Conservation (phyloP, 2,797 vertebrate species). For the Telmatherina bonti region DNA sequence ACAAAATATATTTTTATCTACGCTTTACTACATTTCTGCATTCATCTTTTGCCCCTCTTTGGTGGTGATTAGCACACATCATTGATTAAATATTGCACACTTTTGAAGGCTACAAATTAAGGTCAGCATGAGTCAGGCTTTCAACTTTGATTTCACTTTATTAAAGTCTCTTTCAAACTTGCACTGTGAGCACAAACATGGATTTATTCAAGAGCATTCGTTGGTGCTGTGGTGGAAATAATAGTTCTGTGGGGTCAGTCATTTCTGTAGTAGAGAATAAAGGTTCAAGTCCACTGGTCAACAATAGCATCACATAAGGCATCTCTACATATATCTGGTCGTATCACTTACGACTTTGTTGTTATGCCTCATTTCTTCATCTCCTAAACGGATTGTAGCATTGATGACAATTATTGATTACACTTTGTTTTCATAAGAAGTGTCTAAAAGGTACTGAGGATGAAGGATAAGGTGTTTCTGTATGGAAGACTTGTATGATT, state of each 20-base stretch:
- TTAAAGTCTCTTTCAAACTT: background rate
- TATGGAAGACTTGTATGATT: slow-evolving; percentile 23
- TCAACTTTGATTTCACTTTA: slow-evolving; percentile 11
- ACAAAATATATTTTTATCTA: background rate
- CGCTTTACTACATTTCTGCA: background rate
- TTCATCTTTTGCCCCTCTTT: background rate
- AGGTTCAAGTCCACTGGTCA: slow-evolving; percentile 12
- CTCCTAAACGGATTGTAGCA: slow-evolving; percentile 38
- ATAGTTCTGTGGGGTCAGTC: slow-evolving; percentile 9
- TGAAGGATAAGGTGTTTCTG: slow-evolving; percentile 7
- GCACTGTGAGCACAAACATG: background rate
- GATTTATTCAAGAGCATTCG: slow-evolving; percentile 20
- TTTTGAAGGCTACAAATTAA: slow-evolving; percentile 16
- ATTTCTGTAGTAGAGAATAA: background rate
- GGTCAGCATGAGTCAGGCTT: background rate
- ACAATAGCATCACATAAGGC: slow-evolving; percentile 49
- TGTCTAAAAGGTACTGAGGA: slow-evolving; percentile 11
- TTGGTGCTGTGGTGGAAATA: slow-evolving; percentile 4
- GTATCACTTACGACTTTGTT: slow-evolving; percentile 54
- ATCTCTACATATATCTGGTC: slow-evolving; percentile 41
- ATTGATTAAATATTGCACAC: background rate
- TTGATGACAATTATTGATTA: slow-evolving; percentile 61
- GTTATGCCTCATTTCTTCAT: slow-evolving; percentile 42
- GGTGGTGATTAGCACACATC: background rate
- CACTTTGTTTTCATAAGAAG: slow-evolving; percentile 23